Evolutionary conservation across 2,797 vertebrate species (phyloP), one percentile per base, ranked within the genome.

Genomic region (Gephyroberyx darwinii): DNA sequence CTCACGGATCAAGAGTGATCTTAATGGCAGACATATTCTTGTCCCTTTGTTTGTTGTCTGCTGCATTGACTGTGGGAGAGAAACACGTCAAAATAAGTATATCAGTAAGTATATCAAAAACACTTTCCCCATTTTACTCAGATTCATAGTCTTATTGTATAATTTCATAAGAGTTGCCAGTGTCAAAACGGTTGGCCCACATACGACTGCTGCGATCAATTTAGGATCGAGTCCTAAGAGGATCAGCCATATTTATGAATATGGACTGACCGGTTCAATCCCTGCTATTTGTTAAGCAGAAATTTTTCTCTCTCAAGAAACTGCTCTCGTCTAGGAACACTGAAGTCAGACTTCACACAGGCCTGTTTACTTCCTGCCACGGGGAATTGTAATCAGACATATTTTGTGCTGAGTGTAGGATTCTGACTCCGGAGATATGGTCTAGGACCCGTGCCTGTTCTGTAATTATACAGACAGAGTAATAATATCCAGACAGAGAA

Each of bases 11-110:
- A 82, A 99, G 95, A 88, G 93, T 96, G 94, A 99, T 95, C 95
- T 99, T 98, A 83, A 99, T 99, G 88, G 92, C 92, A 31, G 93
- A 93, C 98, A 99, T 99, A 90, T 96, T 96, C 93, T 99, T 99
- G 93, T 99, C 98, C 80, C 98, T 95, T 88, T 99, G 98, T 84
- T 99, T 99, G 93, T 99, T 99, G 91, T 99, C 98, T 69, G 98
- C 97, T 73, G 97, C 97, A 72, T 99, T 99, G 71, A 99, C 98
- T 99, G 92, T 20, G 62, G 89, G 91, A 78, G 10, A 74, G 84
- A 90, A 90, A 75, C 31, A 19, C 43, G 22, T 9, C 37, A 13
- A 8, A 62, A 22, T 43, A 60, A 12, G 8, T 48, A 22, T 5
- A 22, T 60, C 39, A 41, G 10, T 41, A 10, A 13, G 8, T 3